A percentile compares a stretch with the other conserved stretches of the same genome.
Conservation (phyloP, 2,888 invertebrate genomes). For the Eilema depressum region DNA sequence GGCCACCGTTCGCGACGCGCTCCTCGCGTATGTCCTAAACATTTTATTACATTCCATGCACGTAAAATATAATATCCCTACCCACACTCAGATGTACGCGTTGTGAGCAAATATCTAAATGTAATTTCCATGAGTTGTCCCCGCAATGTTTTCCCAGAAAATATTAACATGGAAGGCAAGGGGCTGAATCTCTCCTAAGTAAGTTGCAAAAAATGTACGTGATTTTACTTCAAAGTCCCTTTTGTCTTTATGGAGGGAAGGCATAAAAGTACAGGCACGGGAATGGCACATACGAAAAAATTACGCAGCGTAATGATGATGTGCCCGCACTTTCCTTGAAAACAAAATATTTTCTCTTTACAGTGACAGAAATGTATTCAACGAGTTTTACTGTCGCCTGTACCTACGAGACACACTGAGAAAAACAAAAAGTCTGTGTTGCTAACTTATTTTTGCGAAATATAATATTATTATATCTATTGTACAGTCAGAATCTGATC, state of each 20-base stretch:
- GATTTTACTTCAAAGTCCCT: conserved; percentile 87
- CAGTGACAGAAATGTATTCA: conserved; percentile 81
- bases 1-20: conserved; percentile 42
- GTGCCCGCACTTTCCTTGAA: conserved; percentile 81
- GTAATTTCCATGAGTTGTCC: conserved; percentile 87
- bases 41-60: conserved; percentile 86
- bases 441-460: conserved; percentile 58
- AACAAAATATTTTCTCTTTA: conserved; percentile 84
- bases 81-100: conserved; percentile 83
- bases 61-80: conserved; percentile 87
- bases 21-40: conserved; percentile 74
- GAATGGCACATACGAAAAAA: conserved; percentile 86
- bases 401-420: conserved; percentile 49
- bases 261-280: conserved; percentile 84
- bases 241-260: conserved; percentile 86
- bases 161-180: conserved; percentile 86
- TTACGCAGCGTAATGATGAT: conserved; percentile 86
- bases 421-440: conserved; percentile 44
- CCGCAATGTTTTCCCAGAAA: conserved; percentile 87
- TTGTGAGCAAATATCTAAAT: conserved; percentile 86
- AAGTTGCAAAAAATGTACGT: conserved; percentile 88
- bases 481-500: too few species aligned
- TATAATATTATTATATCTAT: too few species aligned
- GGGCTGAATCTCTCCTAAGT: conserved; percentile 87
- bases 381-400: conserved; percentile 69